These are phyloP conservation scores for Drosophila mettleri DNA, from an alignment of 2,888 invertebrate species.

Conservation along the genomic window DNA sequence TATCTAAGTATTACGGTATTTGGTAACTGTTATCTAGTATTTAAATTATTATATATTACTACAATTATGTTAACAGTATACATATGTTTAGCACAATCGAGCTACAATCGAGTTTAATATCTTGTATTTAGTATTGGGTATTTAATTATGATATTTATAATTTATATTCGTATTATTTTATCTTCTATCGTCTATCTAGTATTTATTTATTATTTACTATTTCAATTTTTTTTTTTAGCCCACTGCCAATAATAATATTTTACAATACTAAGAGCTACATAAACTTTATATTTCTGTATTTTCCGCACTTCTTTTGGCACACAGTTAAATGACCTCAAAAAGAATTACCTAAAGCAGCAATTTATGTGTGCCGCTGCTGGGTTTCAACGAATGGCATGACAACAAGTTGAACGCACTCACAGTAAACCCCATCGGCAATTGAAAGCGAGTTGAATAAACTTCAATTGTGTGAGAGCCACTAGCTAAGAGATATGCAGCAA, in stretches of 20 bases:
- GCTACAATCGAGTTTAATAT: background rate
- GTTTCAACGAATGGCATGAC: conserved; percentile 11
- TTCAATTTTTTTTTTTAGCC: too few species aligned
- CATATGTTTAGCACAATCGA: too few species aligned
- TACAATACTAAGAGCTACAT: background rate
- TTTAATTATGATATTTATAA: background rate
- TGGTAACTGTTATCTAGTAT: background rate
- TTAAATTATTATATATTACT: too few species aligned
- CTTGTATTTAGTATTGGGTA: background rate
- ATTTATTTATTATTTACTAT: too few species aligned
- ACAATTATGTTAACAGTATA: too few species aligned
- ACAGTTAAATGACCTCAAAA: conserved; percentile 54
- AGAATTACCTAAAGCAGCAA: conserved; percentile 44
- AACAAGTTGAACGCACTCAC: conserved; percentile 43
- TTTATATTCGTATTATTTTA: too few species aligned
- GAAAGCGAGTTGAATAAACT: conserved; percentile 51
- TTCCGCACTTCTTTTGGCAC: conserved; percentile 9
- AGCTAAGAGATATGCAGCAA: conserved; percentile 10
- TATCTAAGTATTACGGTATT: background rate
- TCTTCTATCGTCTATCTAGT: background rate
- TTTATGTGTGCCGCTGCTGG: conserved; percentile 32
- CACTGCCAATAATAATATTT: background rate
- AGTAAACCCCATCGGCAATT: conserved; percentile 25
- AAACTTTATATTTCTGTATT: background rate
- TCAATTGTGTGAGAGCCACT: conserved; percentile 11